Base-by-base conservation (phyloP, 2,113 vertebrate species). In the Callopanchax toddi region DNA sequence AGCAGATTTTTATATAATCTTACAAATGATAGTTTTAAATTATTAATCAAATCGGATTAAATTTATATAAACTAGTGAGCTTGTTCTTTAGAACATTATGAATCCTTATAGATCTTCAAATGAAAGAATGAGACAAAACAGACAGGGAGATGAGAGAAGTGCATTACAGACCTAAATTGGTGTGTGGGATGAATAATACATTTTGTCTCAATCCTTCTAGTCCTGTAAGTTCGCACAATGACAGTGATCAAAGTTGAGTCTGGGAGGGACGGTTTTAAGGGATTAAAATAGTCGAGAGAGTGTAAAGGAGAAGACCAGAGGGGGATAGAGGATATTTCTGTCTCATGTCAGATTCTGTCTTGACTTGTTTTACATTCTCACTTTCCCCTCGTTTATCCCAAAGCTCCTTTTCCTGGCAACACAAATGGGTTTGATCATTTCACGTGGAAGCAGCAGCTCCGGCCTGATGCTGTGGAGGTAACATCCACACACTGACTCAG, bases 221-320 rank as follows among this genome's bases (percentile, higher is more conserved):
- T 84, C 70, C 85, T 76, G 80, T 80, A 86, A 78, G 54, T 89
- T 90, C 81, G 75, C 70, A 69, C 64, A 84, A 85, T 86, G 86
- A 89, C 86, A 83, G 83, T 89, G 82, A 90, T 91, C 84, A 90
- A 88, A 89, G 86, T 84, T 87, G 84, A 89, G 84, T 85, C 83
- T 82, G 83, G 67, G 73, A 84, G 75, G 79, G 60, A 66, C 79
- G 76, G 78, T 74, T 87, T 88, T 88, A 84, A 74, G 74, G 59
- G 84, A 87, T 85, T 86, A 87, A 87, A 85, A 88, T 70, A 78
- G 78, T 69, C 61, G 75, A 63, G 74, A 67, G 75, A 83, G 74
- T 82, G 78, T 79, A 73, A 77, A 78, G 66, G 75, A 63, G 74
- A 79, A 70, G 60, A 78, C 83, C 80, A 63, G 67, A 56, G 79